phyloP scores from a whole-genome alignment of 2,797 vertebrate genomes.

The Muraenolepis orangiensis region DNA sequence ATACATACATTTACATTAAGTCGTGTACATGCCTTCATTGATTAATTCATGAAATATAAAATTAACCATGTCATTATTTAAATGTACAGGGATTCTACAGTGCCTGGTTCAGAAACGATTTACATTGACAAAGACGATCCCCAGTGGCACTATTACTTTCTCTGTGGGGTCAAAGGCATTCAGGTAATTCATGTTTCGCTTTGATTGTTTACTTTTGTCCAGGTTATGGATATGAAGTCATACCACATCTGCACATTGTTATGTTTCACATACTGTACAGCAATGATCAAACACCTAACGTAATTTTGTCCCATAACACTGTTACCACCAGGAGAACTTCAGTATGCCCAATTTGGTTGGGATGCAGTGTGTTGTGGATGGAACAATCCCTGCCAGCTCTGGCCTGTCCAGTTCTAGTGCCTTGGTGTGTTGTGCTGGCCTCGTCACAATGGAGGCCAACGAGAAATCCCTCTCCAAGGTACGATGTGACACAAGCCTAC shows the following conservation, averaged over 20 bases:
- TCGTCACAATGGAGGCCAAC: slow-evolving; percentile 85
- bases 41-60: neutral
- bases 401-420: slow-evolving; percentile 97
- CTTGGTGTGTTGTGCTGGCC: slow-evolving; percentile 91
- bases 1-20: neutral
- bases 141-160: slow-evolving; percentile 93
- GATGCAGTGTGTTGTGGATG: slow-evolving; percentile 91
- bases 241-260: neutral
- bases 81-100: slow-evolving; percentile 82
- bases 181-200: slow-evolving; percentile 75
- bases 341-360: slow-evolving; percentile 75
- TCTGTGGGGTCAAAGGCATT: slow-evolving; percentile 96
- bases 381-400: slow-evolving; percentile 89
- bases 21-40: neutral
- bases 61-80: slow-evolving; percentile 35
- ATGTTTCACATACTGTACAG: neutral
- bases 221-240: neutral
- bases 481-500: slow-evolving; percentile 32
- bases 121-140: slow-evolving; percentile 86
- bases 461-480: slow-evolving; percentile 90
- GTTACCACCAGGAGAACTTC: slow-evolving; percentile 80
- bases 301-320: slow-evolving; percentile 25
- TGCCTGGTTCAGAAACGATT: slow-evolving; percentile 74
- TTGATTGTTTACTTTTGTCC: neutral
- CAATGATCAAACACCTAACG: neutral